phyloP scores from a whole-genome alignment of 2,888 invertebrate genomes.

The Scaptomyza tumidula region DNA sequence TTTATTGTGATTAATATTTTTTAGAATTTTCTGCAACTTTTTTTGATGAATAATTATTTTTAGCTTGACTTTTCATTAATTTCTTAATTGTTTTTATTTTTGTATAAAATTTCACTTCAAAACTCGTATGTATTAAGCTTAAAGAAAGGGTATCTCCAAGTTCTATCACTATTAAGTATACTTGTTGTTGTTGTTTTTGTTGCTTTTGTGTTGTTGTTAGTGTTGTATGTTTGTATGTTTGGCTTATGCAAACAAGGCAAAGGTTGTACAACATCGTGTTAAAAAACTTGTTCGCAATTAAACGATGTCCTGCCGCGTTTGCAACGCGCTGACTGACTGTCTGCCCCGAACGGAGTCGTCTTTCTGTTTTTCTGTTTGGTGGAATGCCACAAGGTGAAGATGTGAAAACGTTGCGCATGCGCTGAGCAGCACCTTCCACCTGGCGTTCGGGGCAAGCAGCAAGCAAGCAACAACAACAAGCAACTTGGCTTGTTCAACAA shows the following conservation, averaged over 20 bases:
- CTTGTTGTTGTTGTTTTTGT: neutral
- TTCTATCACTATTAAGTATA: neutral
- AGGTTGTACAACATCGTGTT: conserved; percentile 83
- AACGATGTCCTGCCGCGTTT: conserved; percentile 83
- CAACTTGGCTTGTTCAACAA: conserved; percentile 55
- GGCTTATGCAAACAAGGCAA: conserved; percentile 70
- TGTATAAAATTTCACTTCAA: neutral
- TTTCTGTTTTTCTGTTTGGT: no score
- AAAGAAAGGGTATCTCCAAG: conserved; percentile 8
- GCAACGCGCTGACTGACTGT: conserved; percentile 74
- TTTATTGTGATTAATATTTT: no score
- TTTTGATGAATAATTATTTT: no score
- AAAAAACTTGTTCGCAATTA: conserved; percentile 84
- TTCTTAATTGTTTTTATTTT: no score
- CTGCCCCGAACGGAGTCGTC: conserved; percentile 52
- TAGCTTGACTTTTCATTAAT: no score
- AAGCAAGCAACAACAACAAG: conserved; percentile 11
- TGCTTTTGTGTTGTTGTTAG: neutral
- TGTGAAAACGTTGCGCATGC: conserved; percentile 53
- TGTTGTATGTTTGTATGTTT: conserved; percentile 11
- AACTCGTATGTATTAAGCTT: neutral
- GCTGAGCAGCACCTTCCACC: conserved; percentile 70
- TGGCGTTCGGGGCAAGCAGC: conserved; percentile 69
- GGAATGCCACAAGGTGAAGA: conserved; percentile 49
- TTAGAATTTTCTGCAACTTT: no score